These are phyloP conservation scores for Rhimphoctona megacephalus DNA, from an alignment of 2,888 invertebrate species.

Conservation along the genomic window DNA sequence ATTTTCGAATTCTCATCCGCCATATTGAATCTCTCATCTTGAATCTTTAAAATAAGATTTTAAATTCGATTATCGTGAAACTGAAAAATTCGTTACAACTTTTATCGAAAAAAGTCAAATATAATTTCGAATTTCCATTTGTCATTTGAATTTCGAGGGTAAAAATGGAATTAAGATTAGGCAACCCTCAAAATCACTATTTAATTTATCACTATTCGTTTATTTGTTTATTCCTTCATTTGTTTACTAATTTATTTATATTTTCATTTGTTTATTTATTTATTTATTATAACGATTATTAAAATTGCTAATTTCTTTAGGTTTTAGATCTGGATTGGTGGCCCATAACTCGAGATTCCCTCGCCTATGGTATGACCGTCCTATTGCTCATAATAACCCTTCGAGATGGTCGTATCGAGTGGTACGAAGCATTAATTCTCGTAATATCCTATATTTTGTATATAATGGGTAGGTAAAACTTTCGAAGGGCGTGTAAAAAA, in stretches of 20 bases:
- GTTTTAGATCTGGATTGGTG: conserved; percentile 91
- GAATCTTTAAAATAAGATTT: too few relatives aligned
- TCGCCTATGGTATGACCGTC: conserved; percentile 91
- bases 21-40: neutral
- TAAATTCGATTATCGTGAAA: too few relatives aligned
- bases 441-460: conserved; percentile 90
- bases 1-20: neutral
- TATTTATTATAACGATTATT: neutral
- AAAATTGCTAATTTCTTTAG: conserved; percentile 82
- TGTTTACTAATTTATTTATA: neutral
- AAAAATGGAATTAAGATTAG: neutral
- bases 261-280: neutral
- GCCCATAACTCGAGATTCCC: conserved; percentile 91
- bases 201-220: too few relatives aligned
- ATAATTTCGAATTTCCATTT: neutral
- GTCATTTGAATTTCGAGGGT: neutral
- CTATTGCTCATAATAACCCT: conserved; percentile 89
- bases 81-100: too few relatives aligned
- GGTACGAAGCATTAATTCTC: conserved; percentile 91
- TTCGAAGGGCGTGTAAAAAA: conserved; percentile 66
- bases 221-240: neutral
- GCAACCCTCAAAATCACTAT: too few relatives aligned
- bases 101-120: too few relatives aligned
- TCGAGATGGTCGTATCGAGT: conserved; percentile 90
- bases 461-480: conserved; percentile 87